Evolutionary conservation across 2,113 vertebrate genomes (phyloP), one percentile per base, ranked within the genome.

Genomic region (Neolamprologus toae): DNA sequence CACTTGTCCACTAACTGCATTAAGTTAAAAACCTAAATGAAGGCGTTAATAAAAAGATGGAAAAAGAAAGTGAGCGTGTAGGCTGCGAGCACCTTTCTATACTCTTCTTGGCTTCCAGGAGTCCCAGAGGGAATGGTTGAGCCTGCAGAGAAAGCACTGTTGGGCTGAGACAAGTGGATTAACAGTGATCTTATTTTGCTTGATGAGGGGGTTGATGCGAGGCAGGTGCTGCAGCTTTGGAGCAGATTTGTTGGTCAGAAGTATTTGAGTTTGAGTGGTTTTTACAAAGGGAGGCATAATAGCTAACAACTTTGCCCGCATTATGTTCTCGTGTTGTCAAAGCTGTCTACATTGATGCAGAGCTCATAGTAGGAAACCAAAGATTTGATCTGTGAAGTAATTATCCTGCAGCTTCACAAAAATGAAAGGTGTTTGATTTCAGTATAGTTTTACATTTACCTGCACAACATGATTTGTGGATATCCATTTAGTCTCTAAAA

Each of bases 131-230:
- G 91, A 91, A 78, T 83, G 76, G 88, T 83, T 81, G 79, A 88
- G 87, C 59, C 81, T 84, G 89, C 81, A 80, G 92, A 90, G 87
- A 63, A 79, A 94, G 73, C 23, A 8, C 68, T 83, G 86, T 49
- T 86, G 68, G 82, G 81, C 57, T 86, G 89, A 91, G 86, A 88
- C 82, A 80, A 91, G 80, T 85, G 87, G 91, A 93, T 94, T 94
- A 95, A 88, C 89, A 84, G 81, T 37, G 87, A 94, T 92, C 76
- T 90, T 86, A 87, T 90, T 92, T 68, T 88, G 90, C 87, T 90
- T 81, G 82, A 90, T 86, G 91, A 91, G 92, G 86, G 89, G 79
- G 82, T 49, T 87, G 91, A 94, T 89, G 85, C 82, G 86, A 92
- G 86, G 87, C 92, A 93, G 91, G 92, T 90, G 93, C 82, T 85